Percentiles rank a stretch among this genome's conserved stretches.
Conservation (phyloP, 2,888 invertebrate species). For the Apamea epomidion region DNA sequence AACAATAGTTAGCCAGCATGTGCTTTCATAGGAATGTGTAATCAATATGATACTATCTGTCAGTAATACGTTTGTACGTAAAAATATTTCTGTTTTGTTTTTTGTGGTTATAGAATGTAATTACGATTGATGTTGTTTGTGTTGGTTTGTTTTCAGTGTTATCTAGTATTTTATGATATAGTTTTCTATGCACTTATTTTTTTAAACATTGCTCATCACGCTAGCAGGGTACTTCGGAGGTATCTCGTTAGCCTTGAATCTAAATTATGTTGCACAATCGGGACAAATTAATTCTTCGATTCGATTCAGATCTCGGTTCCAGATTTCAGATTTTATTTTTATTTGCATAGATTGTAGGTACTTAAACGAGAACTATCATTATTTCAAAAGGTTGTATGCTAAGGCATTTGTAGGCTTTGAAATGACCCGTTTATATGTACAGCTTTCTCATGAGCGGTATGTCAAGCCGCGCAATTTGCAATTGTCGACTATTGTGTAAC, state of each 20-base stretch:
- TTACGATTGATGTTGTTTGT: neutral
- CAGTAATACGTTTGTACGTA: conserved; percentile 5
- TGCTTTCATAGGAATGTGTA: conserved; percentile 50
- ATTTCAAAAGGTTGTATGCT: neutral
- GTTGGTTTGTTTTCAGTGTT: neutral
- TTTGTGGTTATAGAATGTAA: conserved; percentile 2
- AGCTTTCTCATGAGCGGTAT: conserved; percentile 17
- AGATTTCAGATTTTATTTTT: neutral
- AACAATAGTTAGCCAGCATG: conserved; percentile 24
- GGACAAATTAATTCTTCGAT: neutral
- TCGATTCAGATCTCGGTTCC: neutral
- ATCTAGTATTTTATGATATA: neutral
- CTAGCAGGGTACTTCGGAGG: neutral
- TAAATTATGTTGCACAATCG: neutral
- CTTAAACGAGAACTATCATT: neutral
- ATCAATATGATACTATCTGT: conserved; percentile 54
- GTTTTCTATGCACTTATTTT: neutral
- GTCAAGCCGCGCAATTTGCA: conserved; percentile 38
- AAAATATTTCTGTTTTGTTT: neutral
- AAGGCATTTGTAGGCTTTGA: neutral
- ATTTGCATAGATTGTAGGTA: neutral
- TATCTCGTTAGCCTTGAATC: neutral
- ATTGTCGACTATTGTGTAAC: conserved; percentile 34
- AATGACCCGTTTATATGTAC: conserved; percentile 7
- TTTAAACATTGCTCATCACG: neutral